Conservation (phyloP, 2,797 vertebrate species). For the Rhinoraja longicauda region DNA sequence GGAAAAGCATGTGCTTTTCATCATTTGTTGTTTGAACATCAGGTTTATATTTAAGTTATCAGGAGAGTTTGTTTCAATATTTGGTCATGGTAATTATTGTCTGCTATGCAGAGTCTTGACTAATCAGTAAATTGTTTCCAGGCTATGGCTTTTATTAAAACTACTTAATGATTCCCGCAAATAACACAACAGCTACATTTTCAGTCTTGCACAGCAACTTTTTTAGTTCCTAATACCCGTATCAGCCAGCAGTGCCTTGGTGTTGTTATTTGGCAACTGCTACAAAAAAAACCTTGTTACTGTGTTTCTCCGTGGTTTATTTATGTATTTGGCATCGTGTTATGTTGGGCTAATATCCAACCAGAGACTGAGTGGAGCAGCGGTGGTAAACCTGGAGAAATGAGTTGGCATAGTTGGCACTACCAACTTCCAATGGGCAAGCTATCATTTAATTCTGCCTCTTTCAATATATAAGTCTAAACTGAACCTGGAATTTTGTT, state of each 20-base stretch:
- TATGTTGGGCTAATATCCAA: neutral
- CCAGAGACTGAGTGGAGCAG: neutral
- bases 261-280: neutral
- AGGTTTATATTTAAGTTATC: neutral
- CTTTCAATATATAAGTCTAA: neutral
- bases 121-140: constrained; percentile 32
- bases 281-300: neutral
- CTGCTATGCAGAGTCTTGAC: neutral
- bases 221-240: neutral
- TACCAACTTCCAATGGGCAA: neutral
- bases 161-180: constrained; percentile 17
- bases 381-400: neutral
- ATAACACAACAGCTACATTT: neutral
- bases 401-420: neutral
- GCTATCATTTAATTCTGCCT: neutral
- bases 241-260: neutral
- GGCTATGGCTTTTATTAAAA: neutral
- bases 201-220: neutral
- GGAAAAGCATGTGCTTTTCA: neutral
- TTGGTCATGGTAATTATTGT: constrained; percentile 25
- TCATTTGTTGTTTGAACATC: neutral
- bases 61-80: neutral
- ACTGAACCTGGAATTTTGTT: neutral
- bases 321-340: neutral
- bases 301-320: neutral